Evolutionary conservation across 2,797 vertebrate species (phyloP).

Genomic region (Karalla daura): DNA sequence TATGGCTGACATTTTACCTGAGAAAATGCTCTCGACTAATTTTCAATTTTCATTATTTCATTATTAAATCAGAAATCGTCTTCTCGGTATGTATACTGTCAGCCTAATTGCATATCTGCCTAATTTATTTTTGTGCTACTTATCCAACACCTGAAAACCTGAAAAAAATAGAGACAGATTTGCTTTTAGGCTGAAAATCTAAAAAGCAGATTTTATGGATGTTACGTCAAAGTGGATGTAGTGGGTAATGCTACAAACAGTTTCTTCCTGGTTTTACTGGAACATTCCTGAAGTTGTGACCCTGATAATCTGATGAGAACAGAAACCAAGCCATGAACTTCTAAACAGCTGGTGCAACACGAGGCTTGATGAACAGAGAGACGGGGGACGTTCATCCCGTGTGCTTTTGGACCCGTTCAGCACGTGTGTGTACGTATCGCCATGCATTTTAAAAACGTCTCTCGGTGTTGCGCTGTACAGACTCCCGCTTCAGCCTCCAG

Average conservation of each 20-base stretch:
- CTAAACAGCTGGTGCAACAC: slow-evolving; percentile 13
- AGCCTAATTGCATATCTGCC: too few relatives aligned
- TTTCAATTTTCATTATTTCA: too few relatives aligned
- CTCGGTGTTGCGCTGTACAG: slow-evolving; percentile 14
- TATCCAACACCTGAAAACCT: too few relatives aligned
- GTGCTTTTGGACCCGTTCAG: slow-evolving; percentile 35
- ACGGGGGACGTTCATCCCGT: slow-evolving; percentile 19
- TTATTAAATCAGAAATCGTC: too few relatives aligned
- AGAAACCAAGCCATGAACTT: background rate
- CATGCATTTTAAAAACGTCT: slow-evolving; percentile 49
- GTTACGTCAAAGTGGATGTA: too few relatives aligned
- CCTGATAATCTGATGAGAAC: background rate
- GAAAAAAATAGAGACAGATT: too few relatives aligned
- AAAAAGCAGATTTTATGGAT: too few relatives aligned
- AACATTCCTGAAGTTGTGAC: background rate
- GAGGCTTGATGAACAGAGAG: slow-evolving; percentile 32
- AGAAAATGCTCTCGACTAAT: too few relatives aligned
- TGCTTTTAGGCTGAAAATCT: too few relatives aligned
- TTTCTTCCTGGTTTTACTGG: background rate
- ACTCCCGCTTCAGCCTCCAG: background rate
- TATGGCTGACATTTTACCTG: too few relatives aligned
- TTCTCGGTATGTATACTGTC: too few relatives aligned
- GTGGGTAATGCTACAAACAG: slow-evolving; percentile 1
- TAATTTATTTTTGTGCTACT: too few relatives aligned
- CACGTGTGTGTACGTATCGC: slow-evolving; percentile 17